Evolutionary conservation across 1,140 invertebrate genomes (phyloP).

Genomic region (Thaumatotibia leucotreta): DNA sequence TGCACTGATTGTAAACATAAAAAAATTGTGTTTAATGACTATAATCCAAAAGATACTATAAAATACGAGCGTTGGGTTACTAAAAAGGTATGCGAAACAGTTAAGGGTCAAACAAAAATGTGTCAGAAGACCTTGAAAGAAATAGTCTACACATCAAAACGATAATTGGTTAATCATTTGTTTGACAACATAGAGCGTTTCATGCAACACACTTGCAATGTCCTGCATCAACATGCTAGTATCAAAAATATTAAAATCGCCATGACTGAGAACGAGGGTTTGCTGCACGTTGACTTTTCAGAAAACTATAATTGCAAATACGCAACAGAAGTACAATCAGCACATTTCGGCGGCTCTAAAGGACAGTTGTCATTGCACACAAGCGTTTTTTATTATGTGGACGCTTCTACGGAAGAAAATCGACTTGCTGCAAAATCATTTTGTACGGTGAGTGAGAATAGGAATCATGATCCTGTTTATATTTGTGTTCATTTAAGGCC

Average conservation of each 20-base stretch:
- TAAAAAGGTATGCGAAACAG: neutral
- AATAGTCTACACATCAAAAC: neutral
- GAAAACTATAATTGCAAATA: slow-evolving; percentile 6
- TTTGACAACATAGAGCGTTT: neutral
- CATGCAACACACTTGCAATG: neutral
- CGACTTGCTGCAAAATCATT: neutral
- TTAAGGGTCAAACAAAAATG: neutral
- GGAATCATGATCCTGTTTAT: neutral
- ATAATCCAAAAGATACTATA: neutral
- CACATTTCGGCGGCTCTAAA: slow-evolving; percentile 4
- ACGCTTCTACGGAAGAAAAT: neutral
- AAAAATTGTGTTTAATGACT: neutral
- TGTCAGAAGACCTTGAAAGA: neutral
- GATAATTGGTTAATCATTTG: neutral
- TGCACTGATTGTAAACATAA: neutral
- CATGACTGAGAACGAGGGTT: neutral
- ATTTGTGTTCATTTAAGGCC: neutral
- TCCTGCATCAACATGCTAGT: neutral
- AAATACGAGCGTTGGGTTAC: neutral
- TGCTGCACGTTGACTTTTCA: neutral
- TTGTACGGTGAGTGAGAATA: neutral
- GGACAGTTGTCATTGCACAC: neutral
- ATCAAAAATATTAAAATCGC: neutral
- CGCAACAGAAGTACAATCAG: neutral
- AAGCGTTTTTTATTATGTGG: neutral